These are phyloP conservation scores for Labia minor DNA, from an alignment of 2,888 invertebrate species.

Conservation along the genomic window DNA sequence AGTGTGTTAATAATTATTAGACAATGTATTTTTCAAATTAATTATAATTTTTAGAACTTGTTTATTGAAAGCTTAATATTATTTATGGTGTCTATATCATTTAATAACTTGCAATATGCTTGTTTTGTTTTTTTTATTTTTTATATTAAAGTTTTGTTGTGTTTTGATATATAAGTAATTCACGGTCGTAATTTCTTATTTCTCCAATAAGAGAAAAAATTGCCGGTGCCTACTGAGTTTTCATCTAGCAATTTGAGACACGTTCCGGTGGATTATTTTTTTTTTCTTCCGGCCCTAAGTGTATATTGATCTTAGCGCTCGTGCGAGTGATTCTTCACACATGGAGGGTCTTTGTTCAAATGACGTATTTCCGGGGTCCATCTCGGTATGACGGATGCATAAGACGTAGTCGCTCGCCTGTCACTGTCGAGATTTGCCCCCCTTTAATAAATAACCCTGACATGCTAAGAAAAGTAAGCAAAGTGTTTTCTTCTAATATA, in stretches of 20 bases:
- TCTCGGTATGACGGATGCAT: neutral
- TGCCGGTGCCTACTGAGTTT: neutral
- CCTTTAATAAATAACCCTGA: conserved; percentile 1
- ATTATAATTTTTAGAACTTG: no score
- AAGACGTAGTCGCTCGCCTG: neutral
- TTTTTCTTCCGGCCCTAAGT: no score
- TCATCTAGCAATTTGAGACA: neutral
- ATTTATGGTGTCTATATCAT: no score
- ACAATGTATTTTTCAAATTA: no score
- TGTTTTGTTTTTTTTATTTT: no score
- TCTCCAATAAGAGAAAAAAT: neutral
- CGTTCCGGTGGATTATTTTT: no score
- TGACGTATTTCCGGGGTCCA: conserved; percentile 4
- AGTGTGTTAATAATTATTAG: no score
- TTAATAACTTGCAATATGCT: no score
- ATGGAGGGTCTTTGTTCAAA: conserved; percentile 8
- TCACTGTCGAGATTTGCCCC: conserved; percentile 5
- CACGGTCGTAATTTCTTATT: neutral
- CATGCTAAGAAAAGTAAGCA: conserved; percentile 13
- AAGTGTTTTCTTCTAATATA: neutral
- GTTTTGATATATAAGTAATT: no score
- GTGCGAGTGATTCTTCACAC: conserved; percentile 6
- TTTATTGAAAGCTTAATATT: no score
- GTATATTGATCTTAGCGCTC: neutral
- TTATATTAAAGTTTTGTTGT: no score